Base-by-base conservation (phyloP, 2,113 vertebrate species). In the Brevimyrus niger region DNA sequence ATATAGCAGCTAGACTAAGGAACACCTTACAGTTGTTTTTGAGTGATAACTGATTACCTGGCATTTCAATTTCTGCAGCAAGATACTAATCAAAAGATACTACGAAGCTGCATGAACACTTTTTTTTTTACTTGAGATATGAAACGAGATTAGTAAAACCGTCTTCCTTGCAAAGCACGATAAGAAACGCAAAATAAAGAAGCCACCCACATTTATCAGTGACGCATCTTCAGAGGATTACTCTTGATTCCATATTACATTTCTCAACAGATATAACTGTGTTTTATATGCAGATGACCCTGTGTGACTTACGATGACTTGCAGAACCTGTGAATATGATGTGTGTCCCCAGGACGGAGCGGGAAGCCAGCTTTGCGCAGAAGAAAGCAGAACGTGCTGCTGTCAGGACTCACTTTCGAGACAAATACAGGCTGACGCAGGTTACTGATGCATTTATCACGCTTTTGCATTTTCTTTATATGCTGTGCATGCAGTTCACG, bases 341-440 rank as follows among this genome's bases (percentile, higher is more conserved):
- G 23, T 53, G 90, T 90, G 91, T 58, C 89, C 50, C 8, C 95
- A 99, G 98, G 93, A 97, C 97, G 95, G 98, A 99, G 92, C 94
- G 98, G 91, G 98, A 99, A 46, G 97, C 97, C 2, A 90, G 92
- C 90, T 99, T 98, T 91, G 96, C 97, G 4, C 98, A 99, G 94
- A 97, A 97, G 93, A 99, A 99, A 94, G 98, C 98, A 0, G 98
- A 99, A 94, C 94, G 98, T 89, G 98, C 98, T 48, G 98, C 98
- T 0, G 93, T 99, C 88, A 93, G 98, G 92, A 97, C 95, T 91
- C 98, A 99, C 93, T 98, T 99, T 92, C 94, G 98, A 90, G 98
- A 99, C 86, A 99, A 99, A 92, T 99, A 99, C 94, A 94, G 95
- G 61, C 95, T 99, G 73, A 98, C 97, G 92, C 99, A 99, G 98